Evolutionary conservation across 1,140 invertebrate genomes (phyloP), one percentile per base, ranked within the genome.

Genomic region (Cydia amplana): DNA sequence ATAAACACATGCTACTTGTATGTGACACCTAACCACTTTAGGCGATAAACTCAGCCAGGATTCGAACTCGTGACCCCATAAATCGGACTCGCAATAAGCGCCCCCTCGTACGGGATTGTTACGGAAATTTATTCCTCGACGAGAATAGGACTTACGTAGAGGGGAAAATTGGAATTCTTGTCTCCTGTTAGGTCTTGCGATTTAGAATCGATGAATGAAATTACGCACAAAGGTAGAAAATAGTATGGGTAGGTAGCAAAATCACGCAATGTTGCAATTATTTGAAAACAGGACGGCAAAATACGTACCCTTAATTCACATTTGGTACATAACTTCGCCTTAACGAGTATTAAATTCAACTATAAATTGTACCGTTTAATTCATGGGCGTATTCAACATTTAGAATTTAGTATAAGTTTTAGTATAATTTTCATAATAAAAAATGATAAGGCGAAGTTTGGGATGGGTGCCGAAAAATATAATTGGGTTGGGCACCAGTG

Each of bases 41-140:
- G n/a, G 16, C 1, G 49, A 18, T 40, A 40, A 10, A 51, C 49
- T n/a, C 16, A 51, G 12, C 14, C 43, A 40, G 49, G n/a, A 51
- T 51, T 51, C 49, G 49, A 51, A 51, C 49, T n/a, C n/a, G 49
- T 51, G 49, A 51, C 49, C 49, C 49, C 49, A 51, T 51, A 51
- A 51, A 51, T 51, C n/a, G 49, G 16, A 6, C n/a, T n/a, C 49
- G 49, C 49, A 51, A 51, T 51, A 51, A 51, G 49, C 49, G 12
- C 49, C 49, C 49, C 49, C 36, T 16, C 46, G 46, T 49, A 51
- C 49, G 49, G 32, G 46, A 51, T 51, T 51, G 49, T 51, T 51
- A 51, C 16, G n/a, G 49, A 51, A 51, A 51, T 51, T 51, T 51
- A 51, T 51, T n/a, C 49, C 49, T 0, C n/a, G n/a, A 1, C 6